These are phyloP conservation scores for Vidua chalybeata DNA, from an alignment of 2,113 vertebrate genomes.

Conservation along the genomic window DNA sequence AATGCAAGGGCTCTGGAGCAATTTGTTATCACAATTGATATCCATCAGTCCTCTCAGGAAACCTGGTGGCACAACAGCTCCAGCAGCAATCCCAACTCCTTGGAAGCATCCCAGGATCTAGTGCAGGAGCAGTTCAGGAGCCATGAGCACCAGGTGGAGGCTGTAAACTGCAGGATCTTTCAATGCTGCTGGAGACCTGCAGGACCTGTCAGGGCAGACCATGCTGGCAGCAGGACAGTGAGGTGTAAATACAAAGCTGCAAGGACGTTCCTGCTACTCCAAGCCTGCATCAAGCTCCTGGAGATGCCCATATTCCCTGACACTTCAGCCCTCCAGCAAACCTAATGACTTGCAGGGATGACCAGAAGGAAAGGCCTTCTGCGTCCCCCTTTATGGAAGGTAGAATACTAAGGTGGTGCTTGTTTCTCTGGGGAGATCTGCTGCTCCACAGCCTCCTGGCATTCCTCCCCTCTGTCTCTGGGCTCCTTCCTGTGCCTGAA, in stretches of 20 bases:
- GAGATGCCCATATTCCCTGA: background rate
- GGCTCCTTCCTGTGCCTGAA: background rate
- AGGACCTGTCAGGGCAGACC: background rate
- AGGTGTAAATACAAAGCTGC: background rate
- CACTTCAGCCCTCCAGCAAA: background rate
- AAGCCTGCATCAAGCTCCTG: background rate
- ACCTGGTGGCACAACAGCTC: background rate
- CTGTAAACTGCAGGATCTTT: background rate
- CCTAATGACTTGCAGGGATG: background rate
- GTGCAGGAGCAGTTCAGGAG: background rate
- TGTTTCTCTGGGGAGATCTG: background rate
- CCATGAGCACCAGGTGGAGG: background rate
- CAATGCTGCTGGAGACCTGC: background rate
- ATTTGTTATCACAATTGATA: background rate
- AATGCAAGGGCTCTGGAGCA: background rate
- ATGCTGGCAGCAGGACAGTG: background rate
- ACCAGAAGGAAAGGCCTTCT: background rate
- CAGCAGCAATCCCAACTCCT: background rate
- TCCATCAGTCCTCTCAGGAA: rapidly evolving
- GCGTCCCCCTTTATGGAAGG: background rate
- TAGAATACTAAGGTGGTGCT: background rate
- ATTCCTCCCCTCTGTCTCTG: background rate
- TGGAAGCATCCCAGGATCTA: rapidly evolving
- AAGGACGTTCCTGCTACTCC: background rate
- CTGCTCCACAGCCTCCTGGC: background rate